Base-by-base conservation (phyloP, 2,888 invertebrate genomes). In the Caenorhabditis macrosperma region DNA sequence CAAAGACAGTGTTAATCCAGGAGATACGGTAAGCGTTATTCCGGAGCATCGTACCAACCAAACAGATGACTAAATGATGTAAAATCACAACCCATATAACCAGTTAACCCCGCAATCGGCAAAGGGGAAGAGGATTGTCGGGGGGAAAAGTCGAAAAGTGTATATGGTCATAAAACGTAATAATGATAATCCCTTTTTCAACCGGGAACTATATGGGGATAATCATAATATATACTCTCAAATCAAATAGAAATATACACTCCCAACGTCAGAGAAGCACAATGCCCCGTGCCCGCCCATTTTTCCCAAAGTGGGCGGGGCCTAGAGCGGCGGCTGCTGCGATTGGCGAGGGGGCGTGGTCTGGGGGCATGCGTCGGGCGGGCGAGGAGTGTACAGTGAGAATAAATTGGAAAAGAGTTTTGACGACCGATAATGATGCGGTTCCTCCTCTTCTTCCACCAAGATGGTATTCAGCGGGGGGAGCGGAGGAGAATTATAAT, bases 401-500 rank as follows among this genome's bases (percentile, higher is more conserved):
- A 20, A 60, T 15, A 15, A 41, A 46, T 46, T 46, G 20, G n/a
- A 46, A 46, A 46, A 46, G 46, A 46, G 46, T 46, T 46, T 38
- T 38, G 38, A 38, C 7, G 15, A 44, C 30, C 67, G 68, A 59
- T 69, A 69, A 69, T 69, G 69, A 69, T 69, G 69, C 69, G 20
- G 20, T 59, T 48, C 46, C 24, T 30, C 9, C n/a, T 38, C 6
- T 38, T 38, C 38, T 10, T 5, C 6, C 3, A 12, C 15, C 38
- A 54, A 46, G 55, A 55, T n/a, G n/a, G n/a, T n/a, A n/a, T n/a
- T n/a, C n/a, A n/a, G n/a, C n/a, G n/a, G 54, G 48, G 55, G n/a
- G 20, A n/a, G 26, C 30, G 30, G 22, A 28, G 33, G 35, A 30
- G 26, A 64, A 72, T 72, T 64, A 72, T 72, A 72, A 72, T 72